These are phyloP conservation scores for Tricholaema leucomelas DNA, from an alignment of 2,113 vertebrate species.

Conservation along the genomic window DNA sequence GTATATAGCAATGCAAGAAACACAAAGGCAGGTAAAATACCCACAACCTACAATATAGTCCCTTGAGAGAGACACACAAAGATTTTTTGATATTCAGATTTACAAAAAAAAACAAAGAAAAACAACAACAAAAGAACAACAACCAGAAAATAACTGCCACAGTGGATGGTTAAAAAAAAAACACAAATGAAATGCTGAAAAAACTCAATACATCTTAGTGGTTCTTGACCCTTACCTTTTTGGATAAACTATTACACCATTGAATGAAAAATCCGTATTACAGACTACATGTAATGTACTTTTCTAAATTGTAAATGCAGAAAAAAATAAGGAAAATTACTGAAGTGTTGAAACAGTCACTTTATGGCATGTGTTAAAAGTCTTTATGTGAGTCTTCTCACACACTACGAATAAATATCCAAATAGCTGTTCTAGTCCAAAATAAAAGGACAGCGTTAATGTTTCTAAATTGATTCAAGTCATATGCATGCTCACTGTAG, in stretches of 20 bases:
- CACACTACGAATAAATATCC: not conserved
- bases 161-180: not conserved
- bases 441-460: not conserved
- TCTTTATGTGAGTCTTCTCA: not conserved
- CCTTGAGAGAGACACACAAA: not conserved
- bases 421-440: not conserved
- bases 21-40: not conserved
- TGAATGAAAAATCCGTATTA: not conserved
- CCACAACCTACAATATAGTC: not conserved
- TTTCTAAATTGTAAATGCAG: not conserved
- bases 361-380: not conserved
- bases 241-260: not conserved
- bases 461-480: not conserved
- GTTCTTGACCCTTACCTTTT: not conserved
- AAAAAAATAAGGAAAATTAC: not conserved
- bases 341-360: not conserved
- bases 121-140: no score
- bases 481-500: not conserved
- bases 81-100: not conserved
- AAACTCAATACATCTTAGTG: not conserved
- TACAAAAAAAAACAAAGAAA: not conserved
- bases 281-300: not conserved
- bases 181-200: not conserved
- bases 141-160: not conserved
- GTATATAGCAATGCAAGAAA: not conserved